A percentile compares a stretch with the other conserved stretches of the same genome.
Evolutionary conservation across 1,140 invertebrate genomes (phyloP).

Genomic region (Lepidotrigona ventralis): DNA sequence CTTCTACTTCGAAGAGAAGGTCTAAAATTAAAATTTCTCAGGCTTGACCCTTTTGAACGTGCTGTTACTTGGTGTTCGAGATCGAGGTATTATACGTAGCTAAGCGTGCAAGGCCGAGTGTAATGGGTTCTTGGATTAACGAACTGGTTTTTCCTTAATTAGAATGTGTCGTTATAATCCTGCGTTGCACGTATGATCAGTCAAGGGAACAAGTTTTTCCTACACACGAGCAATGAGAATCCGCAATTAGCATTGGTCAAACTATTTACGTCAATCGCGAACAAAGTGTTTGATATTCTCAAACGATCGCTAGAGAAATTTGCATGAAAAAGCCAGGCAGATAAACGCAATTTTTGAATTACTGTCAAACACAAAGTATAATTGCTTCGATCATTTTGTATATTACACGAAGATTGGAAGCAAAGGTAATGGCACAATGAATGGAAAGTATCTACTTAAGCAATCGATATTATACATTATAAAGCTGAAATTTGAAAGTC

Average conservation of each 20-base stretch:
- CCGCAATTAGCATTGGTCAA: not conserved
- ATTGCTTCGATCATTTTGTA: not conserved
- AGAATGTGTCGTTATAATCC: slow-evolving; percentile 12
- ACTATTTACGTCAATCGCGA: not conserved
- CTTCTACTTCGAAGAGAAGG: not conserved
- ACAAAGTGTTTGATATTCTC: not conserved
- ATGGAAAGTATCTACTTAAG: too few species aligned
- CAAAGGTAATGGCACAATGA: too few species aligned
- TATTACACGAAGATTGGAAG: too few species aligned
- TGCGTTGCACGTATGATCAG: not conserved
- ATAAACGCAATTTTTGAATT: not conserved
- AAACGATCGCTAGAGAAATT: not conserved
- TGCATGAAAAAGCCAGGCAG: not conserved
- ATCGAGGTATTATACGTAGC: not conserved
- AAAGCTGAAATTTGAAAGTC: too few species aligned
- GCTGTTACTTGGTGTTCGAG: not conserved
- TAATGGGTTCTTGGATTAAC: slow-evolving; percentile 22
- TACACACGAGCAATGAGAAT: not conserved
- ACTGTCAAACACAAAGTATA: not conserved
- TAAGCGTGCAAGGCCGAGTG: not conserved
- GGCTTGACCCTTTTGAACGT: not conserved
- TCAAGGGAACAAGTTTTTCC: not conserved
- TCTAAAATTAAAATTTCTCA: not conserved
- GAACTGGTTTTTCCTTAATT: slow-evolving; percentile 22
- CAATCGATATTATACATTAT: too few species aligned